Evolutionary conservation across 1,140 invertebrate species (phyloP), one percentile per base, ranked within the genome.

Genomic region (Aphidius gifuensis): DNA sequence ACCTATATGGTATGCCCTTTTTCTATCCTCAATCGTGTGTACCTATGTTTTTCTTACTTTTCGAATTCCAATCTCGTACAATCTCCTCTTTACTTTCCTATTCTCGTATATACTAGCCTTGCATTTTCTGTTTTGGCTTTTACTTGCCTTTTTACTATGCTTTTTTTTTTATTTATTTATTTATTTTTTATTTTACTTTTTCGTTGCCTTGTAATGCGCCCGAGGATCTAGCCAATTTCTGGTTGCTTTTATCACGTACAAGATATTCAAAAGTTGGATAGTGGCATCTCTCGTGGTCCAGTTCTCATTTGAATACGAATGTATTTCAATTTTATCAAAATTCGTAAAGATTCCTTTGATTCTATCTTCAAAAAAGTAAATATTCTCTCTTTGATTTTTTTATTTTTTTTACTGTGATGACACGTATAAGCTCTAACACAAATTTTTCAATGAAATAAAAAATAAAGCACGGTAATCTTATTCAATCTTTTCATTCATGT

Each of bases 301-400:
- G 43, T 61, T 66, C 23, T 32, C 58, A 61, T 66, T 66, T 63
- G 61, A 66, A 66, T 66, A 61, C 62, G 65, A 66, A 66, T 66
- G 64, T 9, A 66, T 66, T 66, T 64, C 53, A 63, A 66, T 66
- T 66, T 66, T 66, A 66, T 61, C 48, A 50, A 64, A 64, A 61
- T 61, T 58, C 47, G 5, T 45, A 55, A 62, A 65, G 48, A 57
- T 57, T n/a, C 43, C n/a, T 32, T 23, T 16, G 9, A 32, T 38
- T 23, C 11, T 5, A 16, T 32, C 5, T 40, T 11, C n/a, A 9
- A 45, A 21, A 49, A 11, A 9, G 9, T 51, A 42, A 48, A 43
- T 57, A 43, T 45, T 56, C 44, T 51, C 16, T 32, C 50, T 23
- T 39, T 6, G 16, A 39, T 43, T 23, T 40, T n/a, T 54, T 45